Percentiles rank a stretch among this genome's conserved stretches.
These are phyloP conservation scores for Gymnopithys bicolor DNA, from an alignment of 2,797 vertebrate species.

Conservation along the genomic window DNA sequence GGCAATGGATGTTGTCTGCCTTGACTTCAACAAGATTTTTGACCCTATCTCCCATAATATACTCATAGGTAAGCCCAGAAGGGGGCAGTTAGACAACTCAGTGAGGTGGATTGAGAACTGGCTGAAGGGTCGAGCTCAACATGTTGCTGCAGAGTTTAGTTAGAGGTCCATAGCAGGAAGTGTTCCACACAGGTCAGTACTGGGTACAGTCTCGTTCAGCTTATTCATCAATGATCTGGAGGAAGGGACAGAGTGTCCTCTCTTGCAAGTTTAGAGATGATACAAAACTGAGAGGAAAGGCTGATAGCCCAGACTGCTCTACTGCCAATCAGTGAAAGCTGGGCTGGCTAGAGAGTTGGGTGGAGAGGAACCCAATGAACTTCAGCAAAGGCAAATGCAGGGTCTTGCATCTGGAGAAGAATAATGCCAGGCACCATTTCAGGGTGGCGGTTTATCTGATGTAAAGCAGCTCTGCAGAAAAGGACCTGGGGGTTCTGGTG, in stretches of 20 bases:
- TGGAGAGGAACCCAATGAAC: not conserved
- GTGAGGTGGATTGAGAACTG: not conserved
- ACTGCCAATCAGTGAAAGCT: not conserved
- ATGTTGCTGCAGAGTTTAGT: not conserved
- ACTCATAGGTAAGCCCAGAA: not conserved
- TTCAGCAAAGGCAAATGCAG: no score
- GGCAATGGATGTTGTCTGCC: not conserved
- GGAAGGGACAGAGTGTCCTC: not conserved
- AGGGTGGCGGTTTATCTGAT: not conserved
- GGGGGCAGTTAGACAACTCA: no score
- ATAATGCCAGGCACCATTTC: no score
- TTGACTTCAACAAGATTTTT: not conserved
- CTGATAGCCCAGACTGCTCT: not conserved
- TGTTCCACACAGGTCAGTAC: no score
- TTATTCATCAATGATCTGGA: not conserved
- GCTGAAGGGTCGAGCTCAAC: not conserved
- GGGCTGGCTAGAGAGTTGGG: not conserved
- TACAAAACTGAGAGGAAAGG: not conserved
- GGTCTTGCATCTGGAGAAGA: no score
- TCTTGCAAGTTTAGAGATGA: not conserved
- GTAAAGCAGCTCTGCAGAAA: not conserved
- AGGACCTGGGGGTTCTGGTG: not conserved
- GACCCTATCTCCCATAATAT: not conserved
- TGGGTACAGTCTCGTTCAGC: no score
- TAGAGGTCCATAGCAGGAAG: not conserved